Evolutionary conservation across 2,797 vertebrate genomes (phyloP).

Genomic region (Bradypodion pumilum): DNA sequence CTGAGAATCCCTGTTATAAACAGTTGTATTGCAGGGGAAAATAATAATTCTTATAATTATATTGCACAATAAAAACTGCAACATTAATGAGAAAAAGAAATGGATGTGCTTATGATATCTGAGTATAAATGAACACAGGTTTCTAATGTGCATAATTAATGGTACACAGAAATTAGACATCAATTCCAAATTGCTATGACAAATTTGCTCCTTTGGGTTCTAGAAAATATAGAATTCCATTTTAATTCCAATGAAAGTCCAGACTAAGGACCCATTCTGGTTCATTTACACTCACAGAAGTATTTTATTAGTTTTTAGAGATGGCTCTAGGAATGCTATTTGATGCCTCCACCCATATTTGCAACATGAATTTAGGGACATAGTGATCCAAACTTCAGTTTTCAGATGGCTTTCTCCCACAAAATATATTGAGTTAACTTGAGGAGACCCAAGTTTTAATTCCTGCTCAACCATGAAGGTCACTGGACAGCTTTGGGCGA

Average conservation of each 20-base stretch:
- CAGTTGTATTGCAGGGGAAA: background rate
- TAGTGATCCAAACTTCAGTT: background rate
- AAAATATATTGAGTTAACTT: background rate
- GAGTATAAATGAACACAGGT: background rate
- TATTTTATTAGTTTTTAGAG: background rate
- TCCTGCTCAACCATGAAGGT: background rate
- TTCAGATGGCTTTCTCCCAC: background rate
- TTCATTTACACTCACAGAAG: background rate
- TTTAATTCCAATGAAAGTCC: background rate
- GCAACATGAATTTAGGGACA: background rate
- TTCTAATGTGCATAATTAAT: background rate
- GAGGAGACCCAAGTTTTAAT: slow-evolving; percentile 2
- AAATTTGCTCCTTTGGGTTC: background rate
- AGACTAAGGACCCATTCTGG: background rate
- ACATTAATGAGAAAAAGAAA: background rate
- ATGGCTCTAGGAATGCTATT: too few relatives aligned
- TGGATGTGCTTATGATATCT: too few relatives aligned
- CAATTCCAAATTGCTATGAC: background rate
- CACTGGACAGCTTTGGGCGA: background rate
- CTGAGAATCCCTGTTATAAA: too few relatives aligned
- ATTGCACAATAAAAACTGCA: background rate
- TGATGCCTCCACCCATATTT: too few relatives aligned
- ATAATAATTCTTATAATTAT: background rate
- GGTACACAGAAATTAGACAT: too few relatives aligned
- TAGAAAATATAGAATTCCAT: background rate